These are phyloP conservation scores for Rana temporaria DNA, from an alignment of 2,113 vertebrate species.

Conservation along the genomic window DNA sequence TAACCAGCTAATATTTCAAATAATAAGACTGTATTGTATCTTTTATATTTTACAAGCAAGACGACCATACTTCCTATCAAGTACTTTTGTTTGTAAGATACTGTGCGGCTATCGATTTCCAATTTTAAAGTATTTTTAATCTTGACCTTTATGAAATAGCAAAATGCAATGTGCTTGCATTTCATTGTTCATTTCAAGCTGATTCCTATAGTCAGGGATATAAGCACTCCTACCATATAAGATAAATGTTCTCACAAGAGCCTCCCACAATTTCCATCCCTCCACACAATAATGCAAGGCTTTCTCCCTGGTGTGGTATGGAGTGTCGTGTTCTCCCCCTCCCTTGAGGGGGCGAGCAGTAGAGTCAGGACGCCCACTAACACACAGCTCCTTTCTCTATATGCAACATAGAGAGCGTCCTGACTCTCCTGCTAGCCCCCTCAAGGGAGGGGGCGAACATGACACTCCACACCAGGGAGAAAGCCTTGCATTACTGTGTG, in stretches of 20 bases:
- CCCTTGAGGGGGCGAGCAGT: no score
- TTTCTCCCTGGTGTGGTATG: no score
- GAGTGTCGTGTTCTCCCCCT: no score
- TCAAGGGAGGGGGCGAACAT: no score
- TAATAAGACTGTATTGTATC: background rate
- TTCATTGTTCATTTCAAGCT: slow-evolving; percentile 52
- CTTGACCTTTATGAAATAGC: slow-evolving; percentile 47
- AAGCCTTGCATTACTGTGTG: no score
- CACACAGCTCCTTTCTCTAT: no score
- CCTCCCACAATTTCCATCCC: background rate
- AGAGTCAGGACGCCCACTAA: no score
- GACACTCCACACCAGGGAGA: no score
- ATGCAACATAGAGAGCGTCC: no score
- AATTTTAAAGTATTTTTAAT: slow-evolving; percentile 52
- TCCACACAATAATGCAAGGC: no score
- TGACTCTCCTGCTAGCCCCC: no score
- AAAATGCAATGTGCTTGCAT: slow-evolving; percentile 39
- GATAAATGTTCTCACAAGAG: slow-evolving; percentile 22
- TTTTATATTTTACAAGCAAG: slow-evolving; percentile 14
- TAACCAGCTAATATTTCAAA: background rate
- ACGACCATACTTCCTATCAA: slow-evolving; percentile 35
- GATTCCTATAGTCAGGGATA: slow-evolving; percentile 37
- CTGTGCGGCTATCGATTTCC: slow-evolving; percentile 52
- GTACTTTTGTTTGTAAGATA: slow-evolving; percentile 15
- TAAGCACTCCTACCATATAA: slow-evolving; percentile 22